Conservation (phyloP, 2,113 vertebrate genomes). For the Piprites chloris region DNA sequence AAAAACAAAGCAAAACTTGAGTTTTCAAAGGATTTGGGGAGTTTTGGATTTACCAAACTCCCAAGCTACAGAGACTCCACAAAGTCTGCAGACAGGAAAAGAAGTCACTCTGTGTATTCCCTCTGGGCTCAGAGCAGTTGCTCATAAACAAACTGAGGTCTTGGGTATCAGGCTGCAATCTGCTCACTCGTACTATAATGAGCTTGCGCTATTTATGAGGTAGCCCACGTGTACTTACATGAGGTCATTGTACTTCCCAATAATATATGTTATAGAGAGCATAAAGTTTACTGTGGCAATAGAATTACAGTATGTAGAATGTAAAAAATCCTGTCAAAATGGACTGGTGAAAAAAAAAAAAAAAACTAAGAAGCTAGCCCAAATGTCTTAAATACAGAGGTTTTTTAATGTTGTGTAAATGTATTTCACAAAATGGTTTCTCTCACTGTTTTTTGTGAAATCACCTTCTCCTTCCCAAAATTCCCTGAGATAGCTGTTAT, state of each 20-base stretch:
- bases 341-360: too few relatives aligned
- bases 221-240: neutral
- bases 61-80: neutral
- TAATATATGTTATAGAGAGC: neutral
- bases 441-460: too few relatives aligned
- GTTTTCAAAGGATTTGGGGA: neutral
- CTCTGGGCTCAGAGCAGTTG: neutral
- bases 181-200: neutral
- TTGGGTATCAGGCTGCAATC: neutral
- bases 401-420: too few relatives aligned
- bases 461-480: too few relatives aligned
- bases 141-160: neutral
- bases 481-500: too few relatives aligned
- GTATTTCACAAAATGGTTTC: too few relatives aligned
- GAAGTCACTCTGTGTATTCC: neutral
- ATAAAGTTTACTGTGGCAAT: too few relatives aligned
- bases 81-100: neutral
- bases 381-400: too few relatives aligned
- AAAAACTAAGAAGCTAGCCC: too few relatives aligned
- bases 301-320: too few relatives aligned
- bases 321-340: too few relatives aligned
- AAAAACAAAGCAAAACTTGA: neutral
- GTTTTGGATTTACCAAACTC: neutral
- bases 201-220: neutral
- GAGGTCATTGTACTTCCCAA: neutral